phyloP scores from a whole-genome alignment of 35 echinoderm and acorn worm species.

The Ophioderma brevispina region DNA sequence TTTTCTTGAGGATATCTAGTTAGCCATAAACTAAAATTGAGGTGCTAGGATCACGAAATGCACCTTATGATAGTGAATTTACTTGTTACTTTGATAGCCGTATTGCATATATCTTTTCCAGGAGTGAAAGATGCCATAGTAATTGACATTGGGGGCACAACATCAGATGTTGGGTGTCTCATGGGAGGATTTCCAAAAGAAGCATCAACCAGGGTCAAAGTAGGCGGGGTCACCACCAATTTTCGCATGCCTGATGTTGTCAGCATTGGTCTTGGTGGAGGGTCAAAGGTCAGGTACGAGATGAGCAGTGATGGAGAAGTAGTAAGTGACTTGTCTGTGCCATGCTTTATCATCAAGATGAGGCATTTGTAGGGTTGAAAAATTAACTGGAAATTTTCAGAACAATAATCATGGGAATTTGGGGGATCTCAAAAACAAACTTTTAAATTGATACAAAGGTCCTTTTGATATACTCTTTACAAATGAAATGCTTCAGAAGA shows the following conservation, averaged over 20 bases:
- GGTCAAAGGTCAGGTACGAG: slow-evolving; percentile 58
- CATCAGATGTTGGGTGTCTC: slow-evolving; percentile 63
- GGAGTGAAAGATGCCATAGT: slow-evolving; percentile 68
- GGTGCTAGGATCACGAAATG: too few species aligned
- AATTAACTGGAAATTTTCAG: background rate
- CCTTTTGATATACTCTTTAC: too few species aligned
- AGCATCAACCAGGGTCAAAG: slow-evolving; percentile 66
- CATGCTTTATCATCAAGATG: too few species aligned
- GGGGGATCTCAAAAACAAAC: background rate
- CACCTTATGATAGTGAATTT: too few species aligned
- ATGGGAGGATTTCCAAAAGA: slow-evolving; percentile 69
- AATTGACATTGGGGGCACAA: slow-evolving; percentile 75
- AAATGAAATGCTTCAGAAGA: too few species aligned
- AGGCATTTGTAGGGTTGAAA: too few species aligned
- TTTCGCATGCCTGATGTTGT: slow-evolving; percentile 92
- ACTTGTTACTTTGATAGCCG: too few species aligned
- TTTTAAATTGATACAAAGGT: too few species aligned
- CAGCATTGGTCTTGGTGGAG: slow-evolving; percentile 84
- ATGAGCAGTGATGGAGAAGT: slow-evolving; percentile 13
- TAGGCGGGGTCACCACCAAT: slow-evolving; percentile 76
- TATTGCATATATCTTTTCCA: too few species aligned
- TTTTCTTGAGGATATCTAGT: too few species aligned
- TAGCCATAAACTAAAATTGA: too few species aligned
- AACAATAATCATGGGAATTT: background rate
- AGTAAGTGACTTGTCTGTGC: too few species aligned